A percentile compares a stretch with the other conserved stretches of the same genome.
phyloP scores from a whole-genome alignment of 2,888 invertebrate species.

The Drosophila borealis region DNA sequence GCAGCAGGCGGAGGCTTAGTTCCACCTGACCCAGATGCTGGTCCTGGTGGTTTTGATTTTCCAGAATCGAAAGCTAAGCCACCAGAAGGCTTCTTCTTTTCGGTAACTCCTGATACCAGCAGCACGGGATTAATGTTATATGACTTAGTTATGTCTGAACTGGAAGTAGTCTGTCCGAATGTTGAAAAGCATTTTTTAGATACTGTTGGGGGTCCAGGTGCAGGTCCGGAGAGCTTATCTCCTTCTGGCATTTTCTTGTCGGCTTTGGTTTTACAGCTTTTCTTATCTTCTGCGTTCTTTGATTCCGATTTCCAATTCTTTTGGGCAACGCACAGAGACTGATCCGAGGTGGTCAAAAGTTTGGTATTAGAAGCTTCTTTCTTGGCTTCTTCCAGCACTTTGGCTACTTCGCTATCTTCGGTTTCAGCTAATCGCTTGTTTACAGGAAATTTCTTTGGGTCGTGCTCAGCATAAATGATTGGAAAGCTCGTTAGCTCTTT shows the following conservation, averaged over 20 bases:
- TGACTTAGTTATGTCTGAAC: background rate
- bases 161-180: background rate
- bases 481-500: slow-evolving; percentile 27
- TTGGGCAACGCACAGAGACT: too few species aligned
- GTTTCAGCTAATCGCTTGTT: slow-evolving; percentile 39
- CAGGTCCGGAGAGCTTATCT: background rate
- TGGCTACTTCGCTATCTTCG: slow-evolving; percentile 23
- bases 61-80: background rate
- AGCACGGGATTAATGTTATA: background rate
- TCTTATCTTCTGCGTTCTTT: background rate
- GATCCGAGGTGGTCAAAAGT: accelerated
- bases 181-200: slow-evolving; percentile 13
- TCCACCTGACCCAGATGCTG: background rate
- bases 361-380: background rate
- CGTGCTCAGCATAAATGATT: background rate
- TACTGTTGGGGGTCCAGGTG: background rate
- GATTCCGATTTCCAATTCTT: too few species aligned
- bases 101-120: background rate
- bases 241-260: background rate
- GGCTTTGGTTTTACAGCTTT: background rate
- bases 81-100: background rate
- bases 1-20: background rate
- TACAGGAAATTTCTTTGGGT: slow-evolving; percentile 29
- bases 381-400: slow-evolving; percentile 23
- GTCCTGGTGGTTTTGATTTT: background rate